Evolutionary conservation across 2,797 vertebrate genomes (phyloP).

Genomic region (Graptemys geographica): DNA sequence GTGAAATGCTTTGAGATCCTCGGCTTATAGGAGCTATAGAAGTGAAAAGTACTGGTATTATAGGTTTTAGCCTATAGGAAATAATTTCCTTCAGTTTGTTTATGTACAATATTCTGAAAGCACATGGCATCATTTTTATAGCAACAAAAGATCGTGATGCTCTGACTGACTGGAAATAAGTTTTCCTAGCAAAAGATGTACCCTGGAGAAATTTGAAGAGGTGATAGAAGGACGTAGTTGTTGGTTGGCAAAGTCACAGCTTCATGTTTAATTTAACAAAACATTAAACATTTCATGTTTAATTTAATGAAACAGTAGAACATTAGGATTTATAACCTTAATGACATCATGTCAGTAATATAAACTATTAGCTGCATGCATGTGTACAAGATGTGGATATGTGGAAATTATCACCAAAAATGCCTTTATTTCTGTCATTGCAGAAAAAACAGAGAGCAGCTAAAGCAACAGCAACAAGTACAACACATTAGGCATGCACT

Average conservation of each 20-base stretch:
- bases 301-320: conserved; percentile 81
- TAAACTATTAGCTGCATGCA: conserved; percentile 26
- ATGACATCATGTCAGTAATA: conserved; percentile 68
- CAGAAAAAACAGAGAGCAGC: conserved; percentile 63
- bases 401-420: conserved; percentile 33
- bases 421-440: conserved; percentile 33
- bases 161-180: conserved; percentile 21
- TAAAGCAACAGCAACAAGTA: conserved; percentile 68
- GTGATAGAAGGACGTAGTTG: conserved; percentile 73
- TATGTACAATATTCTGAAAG: neutral
- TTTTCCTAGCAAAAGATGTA: conserved; percentile 51
- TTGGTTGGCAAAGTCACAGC: conserved; percentile 73
- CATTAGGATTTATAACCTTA: conserved; percentile 78
- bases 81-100: conserved; percentile 21
- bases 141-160: neutral
- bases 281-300: conserved; percentile 83
- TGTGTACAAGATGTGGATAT: conserved; percentile 54
- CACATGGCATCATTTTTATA: neutral
- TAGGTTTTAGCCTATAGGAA: conserved; percentile 21
- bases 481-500: conserved; percentile 82
- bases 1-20: conserved; percentile 29
- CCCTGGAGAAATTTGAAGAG: conserved; percentile 69
- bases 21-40: neutral
- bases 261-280: conserved; percentile 83
- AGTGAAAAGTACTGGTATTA: neutral